Evolutionary conservation across 2,888 invertebrate genomes (phyloP), one percentile per base, ranked within the genome.

Genomic region (Cantharis flavilabris): DNA sequence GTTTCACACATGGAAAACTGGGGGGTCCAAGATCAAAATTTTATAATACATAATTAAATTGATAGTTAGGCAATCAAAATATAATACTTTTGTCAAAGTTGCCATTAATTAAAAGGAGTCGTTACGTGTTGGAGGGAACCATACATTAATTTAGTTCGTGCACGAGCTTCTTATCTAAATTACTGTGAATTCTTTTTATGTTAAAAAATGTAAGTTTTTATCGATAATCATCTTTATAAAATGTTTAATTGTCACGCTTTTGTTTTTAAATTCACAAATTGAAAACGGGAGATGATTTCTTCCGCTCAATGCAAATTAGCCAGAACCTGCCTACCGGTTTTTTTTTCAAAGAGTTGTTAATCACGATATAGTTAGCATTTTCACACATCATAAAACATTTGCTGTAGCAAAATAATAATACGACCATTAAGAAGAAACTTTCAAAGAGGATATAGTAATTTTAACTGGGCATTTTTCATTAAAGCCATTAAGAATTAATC

Each of bases 1-100:
- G 76, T 77, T 77, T 77, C 73, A 73, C 76, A 71, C 76, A 70
- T 73, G 71, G 23, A 67, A 67, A 67, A 67, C 26, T 23, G 23
- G 5, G 26, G 49, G n/a, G 7, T 49, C 49, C 7, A 49, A 49
- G 49, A 49, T 49, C 7, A 2, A n/a, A n/a, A 49, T 49, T 49
- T n/a, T 49, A n/a, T 49, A 7, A 49, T n/a, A n/a, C n/a, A n/a
- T n/a, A 7, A 49, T n/a, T 13, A 49, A 49, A 7, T n/a, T 49
- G 13, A 33, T 4, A 33, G 13, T 13, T 11, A 1, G 33, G 7
- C 9, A 5, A n/a, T 49, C 9, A 9, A 49, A n/a, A 49, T n/a
- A 49, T n/a, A 49, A n/a, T 49, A n/a, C n/a, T n/a, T 49, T 49
- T 49, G n/a, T 49, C 49, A 49, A 49, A 49, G n/a, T 49, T 49